A percentile compares a stretch with the other conserved stretches of the same genome.
phyloP scores from a whole-genome alignment of 1,140 invertebrate species.

The Zaprionus tsacasi region DNA sequence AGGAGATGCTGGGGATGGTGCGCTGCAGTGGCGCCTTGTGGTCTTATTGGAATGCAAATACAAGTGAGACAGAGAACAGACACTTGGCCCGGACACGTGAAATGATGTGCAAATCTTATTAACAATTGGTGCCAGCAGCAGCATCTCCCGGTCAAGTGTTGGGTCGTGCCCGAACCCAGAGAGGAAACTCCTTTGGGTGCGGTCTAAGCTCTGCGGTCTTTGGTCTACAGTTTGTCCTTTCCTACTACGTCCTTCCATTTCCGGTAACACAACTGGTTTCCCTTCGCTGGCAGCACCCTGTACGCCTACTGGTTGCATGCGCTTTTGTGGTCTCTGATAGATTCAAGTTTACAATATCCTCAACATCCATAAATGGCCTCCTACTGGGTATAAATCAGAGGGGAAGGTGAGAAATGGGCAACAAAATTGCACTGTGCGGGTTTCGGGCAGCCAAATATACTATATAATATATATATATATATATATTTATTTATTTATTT shows the following conservation, averaged over 20 bases:
- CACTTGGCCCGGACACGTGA: slow-evolving; percentile 75
- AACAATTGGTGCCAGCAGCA: slow-evolving; percentile 77
- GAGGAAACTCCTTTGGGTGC: slow-evolving; percentile 31
- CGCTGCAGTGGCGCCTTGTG: slow-evolving; percentile 56
- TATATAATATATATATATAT: too few relatives aligned
- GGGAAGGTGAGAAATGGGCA: too few relatives aligned
- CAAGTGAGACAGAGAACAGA: slow-evolving; percentile 36
- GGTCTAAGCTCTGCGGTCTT: slow-evolving; percentile 4
- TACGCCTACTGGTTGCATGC: background rate
- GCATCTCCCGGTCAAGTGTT: slow-evolving; percentile 25
- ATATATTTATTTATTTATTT: too few relatives aligned
- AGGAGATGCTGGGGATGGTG: background rate
- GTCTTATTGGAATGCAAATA: slow-evolving; percentile 74
- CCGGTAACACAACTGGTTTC: slow-evolving; percentile 20
- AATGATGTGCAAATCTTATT: slow-evolving; percentile 81
- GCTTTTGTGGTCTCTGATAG: background rate
- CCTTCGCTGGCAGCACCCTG: slow-evolving; percentile 9
- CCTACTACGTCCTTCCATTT: background rate
- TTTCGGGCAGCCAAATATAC: too few relatives aligned
- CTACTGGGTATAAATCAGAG: too few relatives aligned
- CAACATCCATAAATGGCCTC: background rate
- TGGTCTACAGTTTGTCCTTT: background rate
- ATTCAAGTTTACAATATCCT: background rate
- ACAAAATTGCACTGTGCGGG: too few relatives aligned
- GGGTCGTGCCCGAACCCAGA: background rate